Evolutionary conservation across 1,140 invertebrate genomes (phyloP), one percentile per base, ranked within the genome.

Genomic region (Psix sp.): DNA sequence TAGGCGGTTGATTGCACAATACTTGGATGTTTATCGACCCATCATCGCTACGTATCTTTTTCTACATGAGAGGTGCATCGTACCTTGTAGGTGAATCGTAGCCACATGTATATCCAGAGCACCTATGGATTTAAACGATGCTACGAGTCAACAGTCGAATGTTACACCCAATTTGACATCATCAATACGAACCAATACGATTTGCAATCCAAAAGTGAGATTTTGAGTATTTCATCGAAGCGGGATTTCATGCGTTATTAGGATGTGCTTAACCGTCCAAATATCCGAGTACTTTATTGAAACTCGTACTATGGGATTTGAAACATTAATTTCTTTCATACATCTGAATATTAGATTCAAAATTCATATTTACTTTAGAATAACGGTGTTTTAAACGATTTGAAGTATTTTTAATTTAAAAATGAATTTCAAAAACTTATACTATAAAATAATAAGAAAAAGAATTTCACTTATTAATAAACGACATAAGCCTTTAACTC

Each of bases 1-100:
- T 84, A 84, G 81, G 81, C 82, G 82, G 82, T 83, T 84, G 82
- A 84, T 84, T 84, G 82, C 82, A 84, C 82, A 84, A 84, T 84
- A 83, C 80, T 79, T 71, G 59, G 82, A 83, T 84, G 82, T 83
- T 83, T 84, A 84, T 84, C 82, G 82, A 84, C 77, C 81, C 82
- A 83, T 83, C 82, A 83, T 84, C 82, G 81, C 79, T 79, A 81
- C 78, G 66, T 81, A 74, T 76, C 77, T 81, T 51, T 77, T 67
- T 63, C 51, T 35, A 21, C 40, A 40, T 35, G 51, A 72, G 45
- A 75, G 73, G 63, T 70, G 73, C 72, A 70, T 67, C 46, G 57
- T 57, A 59, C 72, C n/a, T n/a, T n/a, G n/a, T n/a, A n/a, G n/a
- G n/a, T n/a, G n/a, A 74, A 51, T 59, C 52, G 70, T 68, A 74